phyloP scores from a whole-genome alignment of 2,797 vertebrate species.

The Moxostoma hubbsi region DNA sequence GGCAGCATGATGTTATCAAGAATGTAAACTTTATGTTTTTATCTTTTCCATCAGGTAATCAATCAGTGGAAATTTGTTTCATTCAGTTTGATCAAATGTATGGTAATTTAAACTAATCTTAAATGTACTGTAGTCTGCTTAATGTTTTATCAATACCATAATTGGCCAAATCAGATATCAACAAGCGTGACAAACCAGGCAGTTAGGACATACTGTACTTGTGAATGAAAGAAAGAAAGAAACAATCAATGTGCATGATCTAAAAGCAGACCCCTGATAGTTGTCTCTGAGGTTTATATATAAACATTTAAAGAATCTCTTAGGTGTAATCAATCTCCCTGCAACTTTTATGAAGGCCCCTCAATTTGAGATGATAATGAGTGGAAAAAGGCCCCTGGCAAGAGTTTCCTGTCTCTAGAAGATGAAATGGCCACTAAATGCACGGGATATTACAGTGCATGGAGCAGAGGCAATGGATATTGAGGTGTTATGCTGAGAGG shows the following conservation, averaged over 20 bases:
- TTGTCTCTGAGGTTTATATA: constrained; percentile 23
- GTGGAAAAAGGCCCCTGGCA: constrained; percentile 4
- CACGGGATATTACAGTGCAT: background rate
- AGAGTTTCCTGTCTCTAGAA: background rate
- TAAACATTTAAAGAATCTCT: constrained; percentile 8
- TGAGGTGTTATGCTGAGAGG: constrained; percentile 1
- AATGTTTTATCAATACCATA: too few relatives aligned
- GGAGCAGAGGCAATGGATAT: background rate
- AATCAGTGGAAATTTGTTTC: background rate
- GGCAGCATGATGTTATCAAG: constrained; percentile 16
- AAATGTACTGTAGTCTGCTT: too few relatives aligned
- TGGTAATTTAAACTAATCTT: background rate
- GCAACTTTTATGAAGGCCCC: background rate
- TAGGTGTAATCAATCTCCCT: constrained; percentile 17
- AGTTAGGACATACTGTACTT: background rate
- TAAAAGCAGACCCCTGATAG: background rate
- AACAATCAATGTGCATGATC: constrained; percentile 4
- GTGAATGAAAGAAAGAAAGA: background rate
- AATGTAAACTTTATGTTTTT: background rate
- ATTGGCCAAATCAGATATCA: too few relatives aligned
- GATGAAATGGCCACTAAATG: constrained; percentile 29
- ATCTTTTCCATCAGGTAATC: background rate
- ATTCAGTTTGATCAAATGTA: background rate
- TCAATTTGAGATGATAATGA: background rate
- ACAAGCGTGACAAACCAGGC: background rate